These are phyloP conservation scores for Naso thynnoides DNA, from an alignment of 2,797 vertebrate genomes.

Conservation along the genomic window DNA sequence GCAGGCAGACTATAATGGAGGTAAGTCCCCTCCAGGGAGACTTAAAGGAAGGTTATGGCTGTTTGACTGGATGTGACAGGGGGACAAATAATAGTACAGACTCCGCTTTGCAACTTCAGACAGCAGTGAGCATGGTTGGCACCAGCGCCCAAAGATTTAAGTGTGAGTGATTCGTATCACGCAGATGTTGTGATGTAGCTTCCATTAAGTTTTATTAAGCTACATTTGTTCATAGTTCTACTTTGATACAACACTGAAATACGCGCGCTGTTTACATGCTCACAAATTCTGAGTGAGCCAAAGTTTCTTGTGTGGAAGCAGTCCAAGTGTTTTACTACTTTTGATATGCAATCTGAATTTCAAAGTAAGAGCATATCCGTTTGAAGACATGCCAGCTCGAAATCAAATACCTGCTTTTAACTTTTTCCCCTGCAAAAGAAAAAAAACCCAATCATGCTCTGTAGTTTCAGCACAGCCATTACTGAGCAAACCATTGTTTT, in stretches of 20 bases:
- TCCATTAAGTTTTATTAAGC: neutral
- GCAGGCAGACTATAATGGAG: conserved; percentile 63
- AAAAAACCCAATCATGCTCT: conserved; percentile 16
- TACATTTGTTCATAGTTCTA: conserved; percentile 2
- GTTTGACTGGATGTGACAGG: conserved; percentile 57
- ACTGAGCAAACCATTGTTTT: conserved; percentile 53
- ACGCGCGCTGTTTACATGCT: conserved; percentile 15
- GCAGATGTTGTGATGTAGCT: neutral
- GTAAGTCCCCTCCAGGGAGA: conserved; percentile 68
- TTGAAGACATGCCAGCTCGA: conserved; percentile 25
- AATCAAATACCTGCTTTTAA: conserved; percentile 36
- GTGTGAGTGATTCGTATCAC: conserved; percentile 6
- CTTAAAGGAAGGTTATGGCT: conserved; percentile 36
- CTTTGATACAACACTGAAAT: conserved; percentile 19
- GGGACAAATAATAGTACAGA: conserved; percentile 35
- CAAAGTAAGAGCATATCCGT: conserved; percentile 39
- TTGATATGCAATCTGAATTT: conserved; percentile 34
- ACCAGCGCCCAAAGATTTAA: conserved; percentile 6
- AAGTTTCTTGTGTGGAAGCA: conserved; percentile 33
- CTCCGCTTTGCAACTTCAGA: conserved; percentile 17
- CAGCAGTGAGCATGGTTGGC: conserved; percentile 15
- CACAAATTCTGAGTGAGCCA: conserved; percentile 26
- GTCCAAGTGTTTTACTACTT: conserved; percentile 29
- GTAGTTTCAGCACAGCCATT: conserved; percentile 40
- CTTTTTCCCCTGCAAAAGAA: conserved; percentile 5